Conservation (phyloP, 2,113 vertebrate species). For the Nothobranchius kuhntae region DNA sequence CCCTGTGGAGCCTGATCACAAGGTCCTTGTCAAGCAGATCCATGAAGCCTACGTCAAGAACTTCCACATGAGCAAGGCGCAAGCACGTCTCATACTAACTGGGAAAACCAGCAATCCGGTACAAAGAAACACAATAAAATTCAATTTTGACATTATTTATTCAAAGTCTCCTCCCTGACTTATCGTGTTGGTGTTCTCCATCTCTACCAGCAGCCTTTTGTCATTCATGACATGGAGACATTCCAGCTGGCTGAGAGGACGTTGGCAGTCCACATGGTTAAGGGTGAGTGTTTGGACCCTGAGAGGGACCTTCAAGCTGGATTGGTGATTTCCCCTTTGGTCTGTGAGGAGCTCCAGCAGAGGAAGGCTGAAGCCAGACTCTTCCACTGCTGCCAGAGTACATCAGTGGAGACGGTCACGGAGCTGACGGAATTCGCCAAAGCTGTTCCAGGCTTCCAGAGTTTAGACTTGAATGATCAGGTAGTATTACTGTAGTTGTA, state of each 20-base stretch:
- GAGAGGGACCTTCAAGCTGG: constrained; percentile 68
- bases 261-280: constrained; percentile 86
- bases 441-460: constrained; percentile 89
- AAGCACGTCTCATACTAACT: constrained; percentile 90
- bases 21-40: constrained; percentile 86
- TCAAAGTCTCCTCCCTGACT: background rate
- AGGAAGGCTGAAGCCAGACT: constrained; percentile 92
- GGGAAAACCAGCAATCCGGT: constrained; percentile 90
- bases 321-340: constrained; percentile 78
- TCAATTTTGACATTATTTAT: background rate
- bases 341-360: constrained; percentile 82
- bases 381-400: constrained; percentile 97
- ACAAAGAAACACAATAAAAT: constrained; percentile 41
- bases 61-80: constrained; percentile 96
- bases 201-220: constrained; percentile 84
- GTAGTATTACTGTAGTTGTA: constrained; percentile 60
- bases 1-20: constrained; percentile 83
- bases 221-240: constrained; percentile 98
- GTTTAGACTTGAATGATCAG: constrained; percentile 92
- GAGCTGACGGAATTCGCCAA: constrained; percentile 97
- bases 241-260: constrained; percentile 94
- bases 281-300: constrained; percentile 81
- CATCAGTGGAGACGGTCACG: constrained; percentile 91
- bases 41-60: constrained; percentile 93
- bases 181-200: background rate